phyloP scores from a whole-genome alignment of 2,888 invertebrate species.

The Pyrgus malvae region DNA sequence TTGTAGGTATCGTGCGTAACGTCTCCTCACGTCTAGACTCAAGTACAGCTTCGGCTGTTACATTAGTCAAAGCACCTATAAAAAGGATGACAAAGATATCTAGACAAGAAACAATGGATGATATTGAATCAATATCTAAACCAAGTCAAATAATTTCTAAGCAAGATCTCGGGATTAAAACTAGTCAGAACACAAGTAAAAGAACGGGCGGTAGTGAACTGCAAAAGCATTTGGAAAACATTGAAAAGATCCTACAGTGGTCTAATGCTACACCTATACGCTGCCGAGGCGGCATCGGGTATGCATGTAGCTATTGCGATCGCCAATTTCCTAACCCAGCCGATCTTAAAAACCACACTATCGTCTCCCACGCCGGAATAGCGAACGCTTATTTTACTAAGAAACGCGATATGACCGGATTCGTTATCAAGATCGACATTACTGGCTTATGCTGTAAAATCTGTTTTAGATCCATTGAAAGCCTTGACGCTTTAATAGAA shows the following conservation, averaged over 20 bases:
- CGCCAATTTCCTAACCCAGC: conserved; percentile 37
- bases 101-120: neutral
- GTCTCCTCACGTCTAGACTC: conserved; percentile 5
- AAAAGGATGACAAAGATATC: neutral
- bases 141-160: neutral
- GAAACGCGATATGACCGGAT: conserved; percentile 44
- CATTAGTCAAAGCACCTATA: neutral
- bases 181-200: conserved; percentile 6
- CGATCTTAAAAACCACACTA: conserved; percentile 38
- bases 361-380: conserved; percentile 26
- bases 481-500: conserved; percentile 49
- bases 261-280: conserved; percentile 52
- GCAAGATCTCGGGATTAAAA: neutral
- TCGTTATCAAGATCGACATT: conserved; percentile 59
- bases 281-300: conserved; percentile 35
- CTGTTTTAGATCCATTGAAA: conserved; percentile 44
- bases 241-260: conserved; percentile 24
- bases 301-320: conserved; percentile 38
- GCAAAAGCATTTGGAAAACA: conserved; percentile 13
- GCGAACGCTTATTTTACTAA: conserved; percentile 30
- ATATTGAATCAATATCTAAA: neutral
- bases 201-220: conserved; percentile 3
- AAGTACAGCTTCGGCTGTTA: conserved; percentile 6
- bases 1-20: conserved; percentile 23
- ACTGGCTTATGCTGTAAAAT: conserved; percentile 51